Base-by-base conservation (phyloP, 2,888 invertebrate genomes). In the Autographa gamma region DNA sequence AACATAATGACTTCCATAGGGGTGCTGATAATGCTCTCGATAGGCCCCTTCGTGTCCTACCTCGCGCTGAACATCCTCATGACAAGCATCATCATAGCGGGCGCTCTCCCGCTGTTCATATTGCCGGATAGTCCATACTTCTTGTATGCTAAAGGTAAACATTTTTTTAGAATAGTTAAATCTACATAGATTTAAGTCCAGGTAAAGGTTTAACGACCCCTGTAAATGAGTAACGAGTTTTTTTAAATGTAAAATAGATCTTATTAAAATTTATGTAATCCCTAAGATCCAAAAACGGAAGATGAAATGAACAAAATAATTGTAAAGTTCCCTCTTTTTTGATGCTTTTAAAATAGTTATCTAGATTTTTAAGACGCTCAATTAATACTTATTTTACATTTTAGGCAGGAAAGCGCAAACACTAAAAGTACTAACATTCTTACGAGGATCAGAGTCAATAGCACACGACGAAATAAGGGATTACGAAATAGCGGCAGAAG, bases 111-210 rank as follows among this genome's bases (percentile, higher is more conserved):
- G 0, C 65, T 93, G 16, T 31, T 91, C 0, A 85, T 92, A 34
- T 34, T 94, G 14, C 94, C 93, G 0, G 93, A 94, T 19, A 93
- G 92, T 64, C 94, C 94, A 0, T 91, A 88, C 73, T 92, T 88
- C 68, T 84, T 93, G 19, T 91, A 91, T 76, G 87, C 89, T 16
- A 92, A 90, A 90, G 94, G 94, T 93, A 74, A 14, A 16, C 8
- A 25, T 25, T n/a, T 48, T 3, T n/a, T n/a, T 1, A 1, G n/a
- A 48, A 25, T 25, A 25, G 25, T 25, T 25, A 2, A 3, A 25
- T 25, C 25, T 25, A 3, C 25, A 25, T 25, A 25, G 25, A 25
- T 1, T 25, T 25, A 25, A 25, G 3, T 25, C 25, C 25, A 25
- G 25, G 3, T 25, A 25, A 25, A 25, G 25, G 25, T 3, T 25